Conservation (phyloP, 2,888 invertebrate species). For the Cephus spinipes region DNA sequence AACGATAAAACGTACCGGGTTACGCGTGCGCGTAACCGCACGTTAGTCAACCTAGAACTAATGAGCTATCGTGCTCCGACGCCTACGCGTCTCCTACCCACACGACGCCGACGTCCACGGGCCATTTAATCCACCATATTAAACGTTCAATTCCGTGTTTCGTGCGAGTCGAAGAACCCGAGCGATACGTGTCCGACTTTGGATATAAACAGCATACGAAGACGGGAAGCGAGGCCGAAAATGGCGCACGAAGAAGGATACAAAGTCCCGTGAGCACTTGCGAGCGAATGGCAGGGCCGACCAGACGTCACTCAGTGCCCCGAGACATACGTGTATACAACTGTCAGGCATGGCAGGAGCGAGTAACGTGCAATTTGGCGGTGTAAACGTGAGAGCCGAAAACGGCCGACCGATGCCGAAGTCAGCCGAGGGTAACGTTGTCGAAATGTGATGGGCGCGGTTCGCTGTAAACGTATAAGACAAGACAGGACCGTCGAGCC, state of each 20-base stretch:
- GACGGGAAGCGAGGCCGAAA: neutral
- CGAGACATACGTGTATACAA: neutral
- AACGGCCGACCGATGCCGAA: neutral
- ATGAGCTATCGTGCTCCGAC: constrained; percentile 30
- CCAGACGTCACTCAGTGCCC: neutral
- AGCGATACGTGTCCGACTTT: neutral
- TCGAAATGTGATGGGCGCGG: neutral
- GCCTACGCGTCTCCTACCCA: constrained; percentile 7
- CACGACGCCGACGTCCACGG: neutral
- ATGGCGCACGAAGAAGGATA: neutral
- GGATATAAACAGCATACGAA: neutral
- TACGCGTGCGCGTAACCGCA: neutral
- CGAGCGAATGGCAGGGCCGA: neutral
- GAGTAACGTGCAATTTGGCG: neutral
- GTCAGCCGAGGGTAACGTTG: neutral
- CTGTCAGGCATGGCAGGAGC: neutral
- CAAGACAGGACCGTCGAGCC: neutral
- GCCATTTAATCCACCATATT: neutral
- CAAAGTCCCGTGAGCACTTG: neutral
- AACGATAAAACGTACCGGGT: neutral
- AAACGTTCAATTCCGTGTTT: neutral
- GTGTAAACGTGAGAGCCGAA: neutral
- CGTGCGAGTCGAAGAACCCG: neutral
- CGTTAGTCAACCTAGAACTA: constrained; percentile 33
- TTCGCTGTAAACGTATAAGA: neutral